Evolutionary conservation across 2,888 invertebrate genomes (phyloP).

Genomic region (Drosophila maculinotata): DNA sequence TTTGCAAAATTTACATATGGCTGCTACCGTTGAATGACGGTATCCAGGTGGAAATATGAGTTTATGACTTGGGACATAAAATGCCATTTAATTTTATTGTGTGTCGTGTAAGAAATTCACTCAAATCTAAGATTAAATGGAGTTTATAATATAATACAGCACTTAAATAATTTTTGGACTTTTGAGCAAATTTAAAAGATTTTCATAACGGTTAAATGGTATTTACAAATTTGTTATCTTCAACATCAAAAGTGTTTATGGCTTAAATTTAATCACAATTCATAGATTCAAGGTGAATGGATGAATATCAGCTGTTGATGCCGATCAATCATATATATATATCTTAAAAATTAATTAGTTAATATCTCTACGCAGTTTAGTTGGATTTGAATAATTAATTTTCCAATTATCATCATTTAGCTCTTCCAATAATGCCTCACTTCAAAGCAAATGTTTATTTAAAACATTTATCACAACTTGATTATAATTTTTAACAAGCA

Average conservation of each 20-base stretch:
- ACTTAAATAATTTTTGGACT: not conserved
- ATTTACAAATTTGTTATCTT: too few relatives aligned
- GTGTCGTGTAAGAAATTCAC: not conserved
- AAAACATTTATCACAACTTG: slow-evolving; percentile 9
- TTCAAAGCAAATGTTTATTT: slow-evolving; percentile 8
- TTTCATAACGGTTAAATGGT: not conserved
- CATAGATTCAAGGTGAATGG: too few relatives aligned
- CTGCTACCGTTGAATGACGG: not conserved
- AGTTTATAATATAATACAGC: not conserved
- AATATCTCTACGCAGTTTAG: too few relatives aligned
- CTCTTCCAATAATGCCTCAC: not conserved
- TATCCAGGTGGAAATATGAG: slow-evolving; percentile 45
- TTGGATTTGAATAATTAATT: too few relatives aligned
- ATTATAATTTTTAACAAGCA: slow-evolving; percentile 28
- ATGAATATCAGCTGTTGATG: too few relatives aligned
- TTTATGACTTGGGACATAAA: slow-evolving; percentile 39
- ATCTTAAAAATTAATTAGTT: too few relatives aligned
- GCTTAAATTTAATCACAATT: too few relatives aligned
- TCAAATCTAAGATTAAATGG: not conserved
- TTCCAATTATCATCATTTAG: not conserved
- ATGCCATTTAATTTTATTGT: not conserved
- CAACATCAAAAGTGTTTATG: too few relatives aligned
- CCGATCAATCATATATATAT: too few relatives aligned
- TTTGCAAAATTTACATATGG: slow-evolving; percentile 15
- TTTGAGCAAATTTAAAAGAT: not conserved